phyloP scores from a whole-genome alignment of 2,797 vertebrate genomes.

The Okamejei kenojei region DNA sequence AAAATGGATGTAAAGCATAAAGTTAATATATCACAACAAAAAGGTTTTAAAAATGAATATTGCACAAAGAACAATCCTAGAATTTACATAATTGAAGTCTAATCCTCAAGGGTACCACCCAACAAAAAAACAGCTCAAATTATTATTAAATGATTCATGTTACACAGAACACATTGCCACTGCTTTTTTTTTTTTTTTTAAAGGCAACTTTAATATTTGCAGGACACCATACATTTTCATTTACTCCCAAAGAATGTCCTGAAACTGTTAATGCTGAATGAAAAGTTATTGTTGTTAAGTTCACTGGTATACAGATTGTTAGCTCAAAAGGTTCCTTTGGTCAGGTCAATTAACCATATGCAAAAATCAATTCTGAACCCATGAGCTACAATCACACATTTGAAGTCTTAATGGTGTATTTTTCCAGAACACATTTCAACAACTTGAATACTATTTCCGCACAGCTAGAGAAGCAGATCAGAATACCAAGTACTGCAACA shows the following conservation, averaged over 20 bases:
- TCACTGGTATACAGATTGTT: no score
- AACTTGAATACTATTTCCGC: background rate
- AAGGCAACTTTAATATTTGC: background rate
- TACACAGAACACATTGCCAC: background rate
- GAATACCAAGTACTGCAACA: background rate
- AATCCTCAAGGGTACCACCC: background rate
- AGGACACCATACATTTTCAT: background rate
- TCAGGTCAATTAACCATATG: background rate
- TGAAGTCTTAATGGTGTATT: background rate
- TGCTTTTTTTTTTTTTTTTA: background rate
- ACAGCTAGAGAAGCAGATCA: background rate
- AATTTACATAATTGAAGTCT: background rate
- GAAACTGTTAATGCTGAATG: background rate
- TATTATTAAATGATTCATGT: constrained; percentile 18
- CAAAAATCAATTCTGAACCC: background rate
- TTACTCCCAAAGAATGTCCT: background rate
- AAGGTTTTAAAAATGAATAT: background rate
- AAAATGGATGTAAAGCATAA: background rate
- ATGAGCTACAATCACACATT: background rate
- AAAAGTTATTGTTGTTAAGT: background rate
- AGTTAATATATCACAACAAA: background rate
- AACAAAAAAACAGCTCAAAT: background rate
- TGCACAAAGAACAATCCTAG: background rate
- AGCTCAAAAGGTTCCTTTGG: background rate
- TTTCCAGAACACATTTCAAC: background rate